phyloP scores from a whole-genome alignment of 2,888 invertebrate species.

The Emmelina monodactyla region DNA sequence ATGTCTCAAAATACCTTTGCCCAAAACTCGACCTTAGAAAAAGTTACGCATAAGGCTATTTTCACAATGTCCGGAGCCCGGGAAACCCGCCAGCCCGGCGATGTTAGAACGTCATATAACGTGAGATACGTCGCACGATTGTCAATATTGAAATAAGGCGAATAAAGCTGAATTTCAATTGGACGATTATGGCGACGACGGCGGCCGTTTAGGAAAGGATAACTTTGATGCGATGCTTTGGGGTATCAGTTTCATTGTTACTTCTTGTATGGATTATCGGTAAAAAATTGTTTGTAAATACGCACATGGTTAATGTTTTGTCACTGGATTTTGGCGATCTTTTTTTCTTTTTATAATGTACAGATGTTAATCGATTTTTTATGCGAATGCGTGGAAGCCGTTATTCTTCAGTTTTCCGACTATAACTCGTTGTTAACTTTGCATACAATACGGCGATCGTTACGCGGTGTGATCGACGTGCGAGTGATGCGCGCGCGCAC shows the following conservation, averaged over 20 bases:
- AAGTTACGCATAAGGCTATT: slow-evolving; percentile 19
- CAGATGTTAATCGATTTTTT: too few relatives aligned
- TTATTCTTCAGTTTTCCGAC: slow-evolving; percentile 2
- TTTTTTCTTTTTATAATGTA: too few relatives aligned
- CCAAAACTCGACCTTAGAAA: slow-evolving; percentile 28
- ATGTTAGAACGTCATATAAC: slow-evolving; percentile 59
- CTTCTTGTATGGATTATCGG: slow-evolving; percentile 53
- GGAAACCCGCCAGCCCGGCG: slow-evolving; percentile 20
- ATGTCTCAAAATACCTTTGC: slow-evolving; percentile 19
- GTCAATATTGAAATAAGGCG: slow-evolving; percentile 30
- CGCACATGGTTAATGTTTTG: neutral
- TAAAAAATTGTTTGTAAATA: slow-evolving; percentile 20
- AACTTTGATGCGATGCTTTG: slow-evolving; percentile 45
- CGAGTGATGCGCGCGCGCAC: slow-evolving; percentile 21
- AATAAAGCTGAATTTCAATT: slow-evolving; percentile 36
- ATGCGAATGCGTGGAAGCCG: slow-evolving; percentile 11
- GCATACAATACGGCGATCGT: slow-evolving; percentile 53
- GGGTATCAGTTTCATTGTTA: slow-evolving; percentile 57
- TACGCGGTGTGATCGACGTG: slow-evolving; percentile 33
- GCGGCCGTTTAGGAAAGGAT: slow-evolving; percentile 49
- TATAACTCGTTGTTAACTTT: slow-evolving; percentile 21
- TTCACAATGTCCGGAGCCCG: slow-evolving; percentile 18
- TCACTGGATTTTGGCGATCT: slow-evolving; percentile 1
- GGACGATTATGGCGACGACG: slow-evolving; percentile 25
- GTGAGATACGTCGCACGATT: slow-evolving; percentile 32